Base-by-base conservation (phyloP, 2,888 invertebrate genomes). In the Thecophora atra region DNA sequence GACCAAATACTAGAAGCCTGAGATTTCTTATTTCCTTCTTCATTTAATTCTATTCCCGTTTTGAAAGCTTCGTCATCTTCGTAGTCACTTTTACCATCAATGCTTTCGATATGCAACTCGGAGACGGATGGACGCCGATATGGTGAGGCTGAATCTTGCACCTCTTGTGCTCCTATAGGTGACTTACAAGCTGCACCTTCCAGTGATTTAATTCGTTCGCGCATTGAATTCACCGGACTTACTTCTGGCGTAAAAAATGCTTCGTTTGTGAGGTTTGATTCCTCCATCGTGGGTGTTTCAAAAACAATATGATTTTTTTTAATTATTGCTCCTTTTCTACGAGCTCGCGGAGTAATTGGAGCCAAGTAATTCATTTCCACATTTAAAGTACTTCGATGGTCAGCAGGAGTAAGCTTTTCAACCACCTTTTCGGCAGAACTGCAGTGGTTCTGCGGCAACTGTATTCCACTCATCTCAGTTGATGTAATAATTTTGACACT, bases 401-500 rank as follows among this genome's bases (percentile, higher is more conserved):
- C 62, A 21, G 30, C 63, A 6, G 63, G 24, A 17, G 63, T 3
- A 30, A 70, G 4, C 28, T 70, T 24, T 7, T 28, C 51, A 37
- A 37, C 47, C 26, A 51, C n/a, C 51, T 70, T 24, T 30, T 60
- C 60, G 15, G 21, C 44, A 26, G 64, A 64, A 28, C 26, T 6
- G 13, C 15, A 63, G 17, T 15, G 67, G 30, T 72, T 74, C 56
- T 72, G 63, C 8, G 73, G 58, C 6, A 78, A 30, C 17, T 77
- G 78, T 0, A 76, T 66, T 21, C 77, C 72, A 42, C 77, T 80
- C 8, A 82, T 65, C 65, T 82, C 80, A 7, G 81, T 78, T 0
- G 82, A 78, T 3, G 84, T 77, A 0, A 85, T 81, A 28, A 86
- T 84, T 75, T 85, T 82, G 21, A 86, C 80, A 65, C 84, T 85